These are phyloP conservation scores for Moxostoma hubbsi DNA, from an alignment of 2,797 vertebrate species.

Conservation along the genomic window DNA sequence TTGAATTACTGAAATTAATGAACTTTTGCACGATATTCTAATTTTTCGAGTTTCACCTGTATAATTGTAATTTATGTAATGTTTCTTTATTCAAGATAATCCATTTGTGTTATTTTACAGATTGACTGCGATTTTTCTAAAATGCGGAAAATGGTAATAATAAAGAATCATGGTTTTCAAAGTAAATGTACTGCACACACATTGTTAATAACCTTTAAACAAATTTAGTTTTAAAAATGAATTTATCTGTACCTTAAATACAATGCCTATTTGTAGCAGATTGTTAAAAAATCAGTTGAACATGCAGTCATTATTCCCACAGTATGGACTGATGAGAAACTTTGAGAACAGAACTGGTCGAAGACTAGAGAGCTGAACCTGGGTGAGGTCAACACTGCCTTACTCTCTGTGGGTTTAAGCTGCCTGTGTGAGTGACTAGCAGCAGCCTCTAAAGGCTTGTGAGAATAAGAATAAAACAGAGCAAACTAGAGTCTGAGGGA, in stretches of 20 bases:
- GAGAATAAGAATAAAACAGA: conserved; percentile 49
- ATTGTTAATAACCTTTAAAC: not conserved
- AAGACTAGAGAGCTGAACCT: conserved; percentile 28
- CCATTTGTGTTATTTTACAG: not conserved
- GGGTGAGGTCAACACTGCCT: conserved; percentile 20
- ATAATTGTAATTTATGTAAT: not conserved
- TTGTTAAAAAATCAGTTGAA: conserved; percentile 1
- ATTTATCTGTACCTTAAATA: not conserved
- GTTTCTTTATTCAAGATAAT: not conserved
- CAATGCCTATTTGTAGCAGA: not conserved
- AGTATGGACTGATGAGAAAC: conserved; percentile 19
- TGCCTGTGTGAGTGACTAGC: conserved; percentile 28
- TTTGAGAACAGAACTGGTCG: conserved; percentile 19
- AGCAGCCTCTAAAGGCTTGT: conserved; percentile 16
- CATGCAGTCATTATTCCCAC: conserved; percentile 21
- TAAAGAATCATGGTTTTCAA: not conserved
- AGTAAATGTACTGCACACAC: not conserved
- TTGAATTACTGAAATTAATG: too few species aligned
- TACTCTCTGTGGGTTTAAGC: conserved; percentile 32
- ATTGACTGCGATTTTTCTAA: not conserved
- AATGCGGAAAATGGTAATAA: not conserved
- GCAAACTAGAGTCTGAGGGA: conserved; percentile 65
- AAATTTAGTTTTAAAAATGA: not conserved
- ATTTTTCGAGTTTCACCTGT: too few species aligned
- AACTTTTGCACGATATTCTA: too few species aligned